Evolutionary conservation across 2,113 vertebrate species (phyloP).

Genomic region (Poeciliopsis occidentalis): DNA sequence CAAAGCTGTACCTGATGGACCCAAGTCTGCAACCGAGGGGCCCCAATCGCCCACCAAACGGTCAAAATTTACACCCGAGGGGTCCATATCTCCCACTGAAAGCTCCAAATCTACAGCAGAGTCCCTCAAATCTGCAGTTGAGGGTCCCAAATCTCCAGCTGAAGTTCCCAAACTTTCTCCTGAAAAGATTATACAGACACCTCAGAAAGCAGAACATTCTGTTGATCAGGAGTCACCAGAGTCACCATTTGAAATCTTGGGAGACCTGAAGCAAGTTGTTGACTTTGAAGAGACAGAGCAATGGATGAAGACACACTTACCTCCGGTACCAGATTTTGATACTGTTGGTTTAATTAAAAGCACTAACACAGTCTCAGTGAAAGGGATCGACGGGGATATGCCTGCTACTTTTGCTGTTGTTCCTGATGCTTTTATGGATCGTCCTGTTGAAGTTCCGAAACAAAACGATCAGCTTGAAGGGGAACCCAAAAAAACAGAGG

Average conservation of each 20-base stretch:
- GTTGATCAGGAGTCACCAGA: conserved; percentile 83
- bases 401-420: conserved; percentile 70
- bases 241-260: conserved; percentile 89
- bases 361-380: conserved; percentile 35
- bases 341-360: conserved; percentile 61
- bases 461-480: conserved; percentile 40
- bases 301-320: conserved; percentile 79
- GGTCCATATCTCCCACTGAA: background rate
- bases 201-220: conserved; percentile 57
- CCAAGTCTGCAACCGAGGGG: background rate
- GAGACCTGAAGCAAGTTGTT: conserved; percentile 73
- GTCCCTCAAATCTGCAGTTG: background rate
- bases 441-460: conserved; percentile 46
- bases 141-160: background rate
- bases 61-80: conserved; percentile 31
- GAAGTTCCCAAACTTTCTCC: background rate
- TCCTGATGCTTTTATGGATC: conserved; percentile 79
- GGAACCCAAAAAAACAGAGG: conserved; percentile 49
- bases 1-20: background rate
- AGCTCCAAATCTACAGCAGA: background rate
- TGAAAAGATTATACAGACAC: conserved; percentile 25
- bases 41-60: background rate
- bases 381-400: conserved; percentile 43
- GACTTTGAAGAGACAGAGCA: conserved; percentile 84
- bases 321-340: conserved; percentile 77